These are phyloP conservation scores for Andrena camellia DNA, from an alignment of 2,888 invertebrate genomes.

Conservation along the genomic window DNA sequence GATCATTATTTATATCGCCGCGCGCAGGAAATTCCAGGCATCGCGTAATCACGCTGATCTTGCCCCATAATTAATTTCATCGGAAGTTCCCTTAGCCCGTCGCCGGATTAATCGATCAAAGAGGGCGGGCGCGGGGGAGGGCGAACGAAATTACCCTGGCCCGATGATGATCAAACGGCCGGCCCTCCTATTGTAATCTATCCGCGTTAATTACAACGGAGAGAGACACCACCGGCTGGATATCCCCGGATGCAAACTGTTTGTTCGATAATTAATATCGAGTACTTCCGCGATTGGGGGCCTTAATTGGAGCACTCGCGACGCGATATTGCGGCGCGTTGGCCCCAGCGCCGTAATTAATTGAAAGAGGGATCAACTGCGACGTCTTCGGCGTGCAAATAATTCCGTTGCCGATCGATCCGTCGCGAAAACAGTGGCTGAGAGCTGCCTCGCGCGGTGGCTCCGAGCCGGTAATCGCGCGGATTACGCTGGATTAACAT, in stretches of 20 bases:
- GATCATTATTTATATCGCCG: constrained; percentile 21
- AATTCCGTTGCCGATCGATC: background rate
- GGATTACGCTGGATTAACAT: background rate
- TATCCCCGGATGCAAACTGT: constrained; percentile 50
- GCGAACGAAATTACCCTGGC: constrained; percentile 31
- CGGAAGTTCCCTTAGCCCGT: constrained; percentile 11
- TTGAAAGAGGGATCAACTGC: constrained; percentile 59
- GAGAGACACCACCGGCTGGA: background rate
- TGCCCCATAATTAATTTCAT: constrained; percentile 38
- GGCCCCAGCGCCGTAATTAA: constrained; percentile 64
- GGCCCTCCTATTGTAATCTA: constrained; percentile 35
- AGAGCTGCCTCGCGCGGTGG: background rate
- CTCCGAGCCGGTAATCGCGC: background rate
- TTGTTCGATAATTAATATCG: constrained; percentile 66
- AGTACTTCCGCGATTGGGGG: constrained; percentile 51
- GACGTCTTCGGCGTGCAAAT: background rate
- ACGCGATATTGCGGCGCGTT: constrained; percentile 52
- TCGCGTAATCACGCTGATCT: constrained; percentile 24
- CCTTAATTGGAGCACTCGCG: constrained; percentile 55
- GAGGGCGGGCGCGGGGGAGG: background rate
- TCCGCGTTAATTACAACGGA: constrained; percentile 53
- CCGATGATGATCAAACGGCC: constrained; percentile 55
- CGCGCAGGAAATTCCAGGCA: constrained; percentile 24
- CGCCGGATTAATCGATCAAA: constrained; percentile 44
- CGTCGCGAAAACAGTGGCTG: background rate